These are phyloP conservation scores for Mercenaria mercenaria DNA, from an alignment of 1,140 invertebrate species.

Conservation along the genomic window DNA sequence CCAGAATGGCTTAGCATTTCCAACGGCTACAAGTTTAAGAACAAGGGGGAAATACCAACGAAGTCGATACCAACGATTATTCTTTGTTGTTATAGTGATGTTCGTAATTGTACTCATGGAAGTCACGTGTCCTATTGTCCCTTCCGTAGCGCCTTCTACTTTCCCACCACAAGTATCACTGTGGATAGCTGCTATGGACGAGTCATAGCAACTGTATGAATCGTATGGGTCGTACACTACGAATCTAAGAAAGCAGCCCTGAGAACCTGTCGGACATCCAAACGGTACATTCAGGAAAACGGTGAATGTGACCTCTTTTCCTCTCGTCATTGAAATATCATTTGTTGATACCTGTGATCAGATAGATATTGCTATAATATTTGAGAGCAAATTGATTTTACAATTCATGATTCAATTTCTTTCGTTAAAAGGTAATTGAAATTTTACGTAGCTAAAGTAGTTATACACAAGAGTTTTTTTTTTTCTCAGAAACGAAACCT, in stretches of 20 bases:
- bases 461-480: no score
- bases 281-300: conserved; percentile 29
- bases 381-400: no score
- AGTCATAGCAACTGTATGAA: conserved; percentile 6
- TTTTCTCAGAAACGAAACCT: no score
- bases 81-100: conserved; percentile 35
- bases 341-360: conserved; percentile 33
- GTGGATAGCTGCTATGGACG: conserved; percentile 21
- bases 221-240: conserved; percentile 16
- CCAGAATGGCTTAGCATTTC: conserved; percentile 17
- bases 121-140: background rate
- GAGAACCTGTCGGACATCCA: background rate
- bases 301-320: conserved; percentile 1
- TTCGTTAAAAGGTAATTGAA: no score
- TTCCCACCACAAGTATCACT: conserved; percentile 30
- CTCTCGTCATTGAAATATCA: background rate
- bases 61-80: conserved; percentile 33
- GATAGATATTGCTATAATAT: background rate
- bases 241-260: background rate
- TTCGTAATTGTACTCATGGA: background rate
- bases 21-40: background rate
- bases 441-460: no score
- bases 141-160: background rate
- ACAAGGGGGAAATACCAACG: background rate
- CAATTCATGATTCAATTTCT: no score